Evolutionary conservation across 2,888 invertebrate species (phyloP).

Genomic region (Calliphora vomitoria): DNA sequence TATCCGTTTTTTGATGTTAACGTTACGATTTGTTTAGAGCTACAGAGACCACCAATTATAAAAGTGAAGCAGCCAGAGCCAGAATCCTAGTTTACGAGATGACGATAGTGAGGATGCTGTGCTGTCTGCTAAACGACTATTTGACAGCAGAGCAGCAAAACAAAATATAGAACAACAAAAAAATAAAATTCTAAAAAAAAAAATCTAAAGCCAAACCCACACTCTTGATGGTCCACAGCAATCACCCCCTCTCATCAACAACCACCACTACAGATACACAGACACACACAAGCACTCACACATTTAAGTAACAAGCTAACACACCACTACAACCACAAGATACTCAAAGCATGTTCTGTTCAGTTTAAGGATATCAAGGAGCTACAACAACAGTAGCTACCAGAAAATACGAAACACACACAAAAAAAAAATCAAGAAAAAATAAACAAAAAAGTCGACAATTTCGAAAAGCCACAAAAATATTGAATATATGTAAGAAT

Average conservation of each 20-base stretch:
- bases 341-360: conserved; percentile 50
- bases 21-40: conserved; percentile 81
- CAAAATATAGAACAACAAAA: conserved; percentile 59
- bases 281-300: conserved; percentile 31
- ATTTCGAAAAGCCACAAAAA: conserved; percentile 82
- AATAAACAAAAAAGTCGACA: conserved; percentile 77
- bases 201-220: conserved; percentile 81
- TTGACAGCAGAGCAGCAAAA: conserved; percentile 71
- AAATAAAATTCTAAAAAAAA: conserved; percentile 43
- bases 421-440: conserved; percentile 63
- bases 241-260: conserved; percentile 67
- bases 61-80: conserved; percentile 79
- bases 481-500: conserved; percentile 74
- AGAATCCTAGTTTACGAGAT: conserved; percentile 43
- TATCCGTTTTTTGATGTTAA: conserved; percentile 77
- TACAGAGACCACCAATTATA: conserved; percentile 82
- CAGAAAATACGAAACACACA: conserved; percentile 23
- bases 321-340: conserved; percentile 71
- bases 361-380: conserved; percentile 53
- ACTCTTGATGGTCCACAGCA: conserved; percentile 59
- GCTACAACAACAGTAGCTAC: conserved; percentile 71
- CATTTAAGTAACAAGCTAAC: conserved; percentile 53
- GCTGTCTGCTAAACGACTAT: conserved; percentile 67
- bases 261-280: conserved; percentile 58
- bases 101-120: conserved; percentile 41